Conservation (phyloP, 1,140 invertebrate genomes). For the Polypedilum vanderplanki region DNA sequence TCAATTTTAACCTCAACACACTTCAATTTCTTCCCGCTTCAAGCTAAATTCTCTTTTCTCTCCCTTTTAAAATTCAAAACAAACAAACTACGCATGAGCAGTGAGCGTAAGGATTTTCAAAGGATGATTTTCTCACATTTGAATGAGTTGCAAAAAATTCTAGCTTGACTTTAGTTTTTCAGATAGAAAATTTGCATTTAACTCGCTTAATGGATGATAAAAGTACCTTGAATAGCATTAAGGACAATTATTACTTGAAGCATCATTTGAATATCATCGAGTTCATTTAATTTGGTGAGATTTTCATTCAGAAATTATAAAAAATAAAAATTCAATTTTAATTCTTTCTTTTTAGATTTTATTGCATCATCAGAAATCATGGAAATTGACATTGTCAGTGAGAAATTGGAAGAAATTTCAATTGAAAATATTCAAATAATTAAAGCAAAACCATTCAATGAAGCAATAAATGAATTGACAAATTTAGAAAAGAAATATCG, state of each 20-base stretch:
- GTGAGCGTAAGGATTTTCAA: conserved; percentile 16
- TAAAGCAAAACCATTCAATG: not conserved
- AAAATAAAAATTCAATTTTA: not conserved
- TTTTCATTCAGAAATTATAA: not conserved
- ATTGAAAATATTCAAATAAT: not conserved
- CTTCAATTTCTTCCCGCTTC: not conserved
- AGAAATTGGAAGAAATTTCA: not conserved
- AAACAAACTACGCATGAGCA: not conserved
- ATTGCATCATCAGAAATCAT: not conserved
- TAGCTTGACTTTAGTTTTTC: not conserved
- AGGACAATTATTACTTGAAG: not conserved
- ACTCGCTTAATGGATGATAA: not conserved
- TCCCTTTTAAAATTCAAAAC: not conserved
- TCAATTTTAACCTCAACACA: not conserved
- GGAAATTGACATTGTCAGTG: not conserved
- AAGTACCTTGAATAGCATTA: not conserved
- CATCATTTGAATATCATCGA: not conserved
- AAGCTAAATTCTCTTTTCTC: too few species aligned
- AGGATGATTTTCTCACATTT: not conserved
- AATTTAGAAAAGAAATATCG: conserved; percentile 3
- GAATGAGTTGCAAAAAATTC: conserved; percentile 23
- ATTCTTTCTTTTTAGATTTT: not conserved
- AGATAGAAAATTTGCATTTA: not conserved
- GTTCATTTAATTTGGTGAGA: not conserved
- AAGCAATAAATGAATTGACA: not conserved